phyloP scores from a whole-genome alignment of 2,797 vertebrate species.

The Parotocinclus haroldoi region DNA sequence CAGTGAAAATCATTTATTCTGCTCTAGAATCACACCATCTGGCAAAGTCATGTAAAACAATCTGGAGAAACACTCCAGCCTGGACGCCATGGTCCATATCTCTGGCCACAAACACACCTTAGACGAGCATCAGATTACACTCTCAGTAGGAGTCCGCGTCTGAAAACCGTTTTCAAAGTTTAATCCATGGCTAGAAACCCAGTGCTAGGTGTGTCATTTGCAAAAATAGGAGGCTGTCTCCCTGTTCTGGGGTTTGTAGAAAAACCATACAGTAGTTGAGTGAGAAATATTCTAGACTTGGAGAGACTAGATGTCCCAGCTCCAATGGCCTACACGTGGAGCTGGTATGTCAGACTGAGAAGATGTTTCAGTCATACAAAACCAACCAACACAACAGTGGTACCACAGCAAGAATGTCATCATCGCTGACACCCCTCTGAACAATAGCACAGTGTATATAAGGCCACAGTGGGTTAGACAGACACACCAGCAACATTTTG shows the following conservation, averaged over 20 bases:
- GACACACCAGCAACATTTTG: conserved; percentile 29
- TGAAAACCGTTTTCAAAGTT: neutral
- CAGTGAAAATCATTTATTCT: neutral
- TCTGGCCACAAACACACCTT: neutral
- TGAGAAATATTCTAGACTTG: conserved; percentile 11
- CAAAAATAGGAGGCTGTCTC: neutral
- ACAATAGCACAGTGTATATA: conserved; percentile 37
- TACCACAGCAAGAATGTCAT: conserved; percentile 25
- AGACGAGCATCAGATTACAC: neutral
- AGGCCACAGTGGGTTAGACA: conserved; percentile 15
- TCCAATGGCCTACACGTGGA: conserved; percentile 4
- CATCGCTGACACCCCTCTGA: conserved; percentile 9
- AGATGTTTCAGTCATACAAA: conserved; percentile 25
- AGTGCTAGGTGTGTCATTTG: neutral
- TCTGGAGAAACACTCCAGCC: neutral
- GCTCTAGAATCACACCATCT: neutral
- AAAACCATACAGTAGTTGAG: neutral
- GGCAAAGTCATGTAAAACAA: neutral
- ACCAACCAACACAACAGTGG: conserved; percentile 4
- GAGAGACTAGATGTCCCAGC: conserved; percentile 15
- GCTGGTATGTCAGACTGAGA: conserved; percentile 15
- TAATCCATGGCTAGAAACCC: neutral
- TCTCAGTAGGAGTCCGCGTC: neutral
- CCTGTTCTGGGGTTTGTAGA: neutral
- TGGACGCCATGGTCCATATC: neutral